Percentiles rank a stretch among this genome's conserved stretches.
phyloP scores from a whole-genome alignment of 2,797 vertebrate species.

The Danio choprae region DNA sequence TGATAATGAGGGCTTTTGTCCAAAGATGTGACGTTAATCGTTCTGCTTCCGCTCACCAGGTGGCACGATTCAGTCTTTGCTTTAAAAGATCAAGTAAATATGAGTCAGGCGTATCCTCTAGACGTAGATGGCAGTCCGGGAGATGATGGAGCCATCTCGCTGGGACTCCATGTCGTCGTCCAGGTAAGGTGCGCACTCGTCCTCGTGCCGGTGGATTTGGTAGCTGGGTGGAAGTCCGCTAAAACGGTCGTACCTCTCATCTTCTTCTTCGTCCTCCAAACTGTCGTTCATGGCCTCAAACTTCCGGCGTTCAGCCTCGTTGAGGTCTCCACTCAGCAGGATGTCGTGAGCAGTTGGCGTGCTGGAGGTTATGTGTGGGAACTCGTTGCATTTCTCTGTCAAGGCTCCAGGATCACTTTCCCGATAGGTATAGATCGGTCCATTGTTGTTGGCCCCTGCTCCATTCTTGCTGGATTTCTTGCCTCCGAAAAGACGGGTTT shows the following conservation, averaged over 20 bases:
- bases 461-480: constrained; percentile 70
- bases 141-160: constrained; percentile 89
- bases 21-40: constrained; percentile 3
- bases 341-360: constrained; percentile 71
- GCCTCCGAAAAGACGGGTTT: constrained; percentile 80
- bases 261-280: constrained; percentile 75
- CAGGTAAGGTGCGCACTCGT: constrained; percentile 68
- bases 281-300: constrained; percentile 78
- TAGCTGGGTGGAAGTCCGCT: constrained; percentile 66
- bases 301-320: constrained; percentile 76
- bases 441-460: constrained; percentile 73
- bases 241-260: constrained; percentile 57
- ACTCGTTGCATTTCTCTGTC: constrained; percentile 72
- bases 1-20: constrained; percentile 20
- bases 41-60: neutral
- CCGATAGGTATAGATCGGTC: constrained; percentile 79
- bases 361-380: constrained; percentile 60
- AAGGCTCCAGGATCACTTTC: constrained; percentile 78
- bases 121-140: constrained; percentile 88
- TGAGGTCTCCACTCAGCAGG: constrained; percentile 72
- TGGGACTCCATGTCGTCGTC: constrained; percentile 91
- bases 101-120: constrained; percentile 61
- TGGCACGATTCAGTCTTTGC: constrained; percentile 17
- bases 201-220: constrained; percentile 66
- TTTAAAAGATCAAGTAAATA: constrained; percentile 42